These are phyloP conservation scores for Unio pictorum DNA, from an alignment of 2,888 invertebrate genomes.

Conservation along the genomic window DNA sequence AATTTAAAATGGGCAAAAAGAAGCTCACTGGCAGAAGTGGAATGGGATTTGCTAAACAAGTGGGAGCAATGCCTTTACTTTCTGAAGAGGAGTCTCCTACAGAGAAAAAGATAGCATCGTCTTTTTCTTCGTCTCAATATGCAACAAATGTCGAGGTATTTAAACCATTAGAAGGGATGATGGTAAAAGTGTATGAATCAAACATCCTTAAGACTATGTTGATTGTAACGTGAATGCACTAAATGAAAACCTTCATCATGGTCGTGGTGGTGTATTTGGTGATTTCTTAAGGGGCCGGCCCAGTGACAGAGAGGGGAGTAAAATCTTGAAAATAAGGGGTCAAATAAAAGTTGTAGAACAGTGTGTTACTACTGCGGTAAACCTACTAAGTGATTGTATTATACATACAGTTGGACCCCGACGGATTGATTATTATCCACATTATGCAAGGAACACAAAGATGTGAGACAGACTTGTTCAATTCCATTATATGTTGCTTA, in stretches of 20 bases:
- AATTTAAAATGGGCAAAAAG: too few relatives aligned
- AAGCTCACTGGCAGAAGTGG: too few relatives aligned
- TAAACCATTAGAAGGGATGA: neutral
- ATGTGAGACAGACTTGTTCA: constrained; percentile 13
- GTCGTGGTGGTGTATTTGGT: constrained; percentile 29
- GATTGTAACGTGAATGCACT: constrained; percentile 41
- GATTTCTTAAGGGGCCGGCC: constrained; percentile 32
- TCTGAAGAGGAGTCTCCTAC: too few relatives aligned
- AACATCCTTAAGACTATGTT: constrained; percentile 22
- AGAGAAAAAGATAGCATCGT: too few relatives aligned
- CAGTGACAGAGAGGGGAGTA: constrained; percentile 16
- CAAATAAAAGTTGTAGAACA: constrained; percentile 3
- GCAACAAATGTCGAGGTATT: too few relatives aligned
- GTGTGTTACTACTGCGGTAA: constrained; percentile 15
- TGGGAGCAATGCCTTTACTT: too few relatives aligned
- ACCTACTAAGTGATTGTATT: constrained; percentile 19
- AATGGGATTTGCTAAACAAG: too few relatives aligned
- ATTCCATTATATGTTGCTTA: constrained; percentile 21
- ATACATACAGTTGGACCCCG: constrained; percentile 31
- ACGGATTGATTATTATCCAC: constrained; percentile 11
- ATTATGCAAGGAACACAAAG: neutral
- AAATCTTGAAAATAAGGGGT: constrained; percentile 6
- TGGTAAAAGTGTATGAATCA: constrained; percentile 23
- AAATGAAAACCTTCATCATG: constrained; percentile 27
- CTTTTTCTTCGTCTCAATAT: too few relatives aligned